Conservation (phyloP, 2,888 invertebrate genomes). For the Acleris sparsana region DNA sequence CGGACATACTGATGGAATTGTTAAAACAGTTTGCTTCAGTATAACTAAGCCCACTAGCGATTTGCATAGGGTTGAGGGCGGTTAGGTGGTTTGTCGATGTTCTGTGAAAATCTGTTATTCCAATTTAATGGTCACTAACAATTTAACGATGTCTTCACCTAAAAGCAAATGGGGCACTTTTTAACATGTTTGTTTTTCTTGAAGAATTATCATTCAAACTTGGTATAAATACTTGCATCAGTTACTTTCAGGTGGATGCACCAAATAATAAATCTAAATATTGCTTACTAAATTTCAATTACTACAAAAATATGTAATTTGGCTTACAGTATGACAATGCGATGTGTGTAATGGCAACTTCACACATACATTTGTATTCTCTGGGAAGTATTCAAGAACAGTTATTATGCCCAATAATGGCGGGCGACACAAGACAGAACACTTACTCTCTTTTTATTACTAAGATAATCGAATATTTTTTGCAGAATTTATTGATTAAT, state of each 20-base stretch:
- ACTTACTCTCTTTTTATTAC: constrained; percentile 32
- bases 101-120: constrained; percentile 37
- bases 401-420: constrained; percentile 17
- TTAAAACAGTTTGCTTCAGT: no score
- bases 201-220: constrained; percentile 18
- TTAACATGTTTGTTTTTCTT: constrained; percentile 20
- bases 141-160: constrained; percentile 14
- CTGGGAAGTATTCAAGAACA: constrained; percentile 27
- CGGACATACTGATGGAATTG: no score
- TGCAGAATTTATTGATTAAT: constrained; percentile 35
- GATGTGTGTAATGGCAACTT: constrained; percentile 63
- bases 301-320: constrained; percentile 74
- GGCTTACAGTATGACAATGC: constrained; percentile 72
- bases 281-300: constrained; percentile 76
- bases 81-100: constrained; percentile 22
- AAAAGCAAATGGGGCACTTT: constrained; percentile 14
- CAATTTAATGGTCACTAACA: constrained; percentile 21
- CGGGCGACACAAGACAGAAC: constrained; percentile 27
- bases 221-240: constrained; percentile 12
- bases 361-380: constrained; percentile 36
- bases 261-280: constrained; percentile 59
- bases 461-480: constrained; percentile 34
- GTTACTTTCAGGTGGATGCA: constrained; percentile 20
- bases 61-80: background rate
- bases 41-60: no score